phyloP scores from a whole-genome alignment of 2,797 vertebrate genomes.

The Tenualosa ilisha region DNA sequence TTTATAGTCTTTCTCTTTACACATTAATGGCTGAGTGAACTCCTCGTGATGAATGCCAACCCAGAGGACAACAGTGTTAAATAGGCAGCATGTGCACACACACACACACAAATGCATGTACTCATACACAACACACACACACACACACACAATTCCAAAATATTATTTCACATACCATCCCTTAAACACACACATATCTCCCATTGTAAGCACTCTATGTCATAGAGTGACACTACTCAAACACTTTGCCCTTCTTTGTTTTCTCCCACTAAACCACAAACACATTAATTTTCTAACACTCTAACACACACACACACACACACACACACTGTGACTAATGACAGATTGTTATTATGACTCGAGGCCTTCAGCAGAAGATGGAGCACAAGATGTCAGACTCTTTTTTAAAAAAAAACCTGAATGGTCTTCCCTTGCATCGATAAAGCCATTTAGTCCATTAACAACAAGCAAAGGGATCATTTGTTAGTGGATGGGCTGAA shows the following conservation, averaged over 20 bases:
- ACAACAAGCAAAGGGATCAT: slow-evolving; percentile 1
- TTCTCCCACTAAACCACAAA: not conserved
- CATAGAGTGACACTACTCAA: not conserved
- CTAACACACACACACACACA: not conserved
- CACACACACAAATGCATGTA: not conserved
- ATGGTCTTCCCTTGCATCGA: slow-evolving; percentile 10
- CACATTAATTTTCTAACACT: not conserved
- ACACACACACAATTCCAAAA: not conserved
- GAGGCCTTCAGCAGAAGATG: not conserved
- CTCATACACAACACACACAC: not conserved
- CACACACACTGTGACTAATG: not conserved
- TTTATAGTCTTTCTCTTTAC: slow-evolving; percentile 11
- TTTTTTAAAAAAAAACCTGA: not conserved
- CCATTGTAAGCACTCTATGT: not conserved
- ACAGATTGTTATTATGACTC: slow-evolving; percentile 4
- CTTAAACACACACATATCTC: not conserved
- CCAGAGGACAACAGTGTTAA: not conserved
- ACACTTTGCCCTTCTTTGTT: not conserved
- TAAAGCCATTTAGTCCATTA: slow-evolving; percentile 21
- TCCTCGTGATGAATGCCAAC: not conserved
- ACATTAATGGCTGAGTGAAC: slow-evolving; percentile 1
- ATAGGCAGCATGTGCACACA: slow-evolving; percentile 3
- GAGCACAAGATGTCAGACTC: not conserved
- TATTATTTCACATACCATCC: not conserved
- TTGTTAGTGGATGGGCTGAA: not conserved